Conservation (phyloP, 2,113 vertebrate genomes). For the Ibidorhyncha struthersii region DNA sequence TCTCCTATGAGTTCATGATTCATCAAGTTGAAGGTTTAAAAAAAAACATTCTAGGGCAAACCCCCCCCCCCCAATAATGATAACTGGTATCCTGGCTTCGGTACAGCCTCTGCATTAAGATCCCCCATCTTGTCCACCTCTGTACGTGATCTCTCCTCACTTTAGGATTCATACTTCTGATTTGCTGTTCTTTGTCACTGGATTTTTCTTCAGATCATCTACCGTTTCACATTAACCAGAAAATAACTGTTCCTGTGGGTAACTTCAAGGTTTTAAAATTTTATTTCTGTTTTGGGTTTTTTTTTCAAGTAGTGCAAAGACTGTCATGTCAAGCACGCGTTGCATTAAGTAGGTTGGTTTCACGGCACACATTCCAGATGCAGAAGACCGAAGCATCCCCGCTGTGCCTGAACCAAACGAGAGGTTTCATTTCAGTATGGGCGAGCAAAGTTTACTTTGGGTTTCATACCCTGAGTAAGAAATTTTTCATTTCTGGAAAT, state of each 20-base stretch:
- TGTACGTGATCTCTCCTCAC: neutral
- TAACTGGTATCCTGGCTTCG: rapidly evolving
- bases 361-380: neutral
- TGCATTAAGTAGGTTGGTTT: neutral
- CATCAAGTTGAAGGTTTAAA: neutral
- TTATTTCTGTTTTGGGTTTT: neutral
- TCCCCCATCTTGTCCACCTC: neutral
- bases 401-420: neutral
- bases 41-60: neutral
- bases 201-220: neutral
- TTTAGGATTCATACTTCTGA: neutral
- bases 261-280: neutral
- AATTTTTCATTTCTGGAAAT: neutral
- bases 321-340: neutral
- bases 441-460: neutral
- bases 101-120: neutral
- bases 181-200: neutral
- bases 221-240: neutral
- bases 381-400: neutral
- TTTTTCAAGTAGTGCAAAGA: neutral
- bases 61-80: rapidly evolving
- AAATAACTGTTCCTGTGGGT: neutral
- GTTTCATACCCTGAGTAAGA: neutral
- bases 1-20: neutral
- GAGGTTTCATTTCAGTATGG: neutral